Base-by-base conservation (phyloP, 2,888 invertebrate genomes). In the Cantharis lateralis region DNA sequence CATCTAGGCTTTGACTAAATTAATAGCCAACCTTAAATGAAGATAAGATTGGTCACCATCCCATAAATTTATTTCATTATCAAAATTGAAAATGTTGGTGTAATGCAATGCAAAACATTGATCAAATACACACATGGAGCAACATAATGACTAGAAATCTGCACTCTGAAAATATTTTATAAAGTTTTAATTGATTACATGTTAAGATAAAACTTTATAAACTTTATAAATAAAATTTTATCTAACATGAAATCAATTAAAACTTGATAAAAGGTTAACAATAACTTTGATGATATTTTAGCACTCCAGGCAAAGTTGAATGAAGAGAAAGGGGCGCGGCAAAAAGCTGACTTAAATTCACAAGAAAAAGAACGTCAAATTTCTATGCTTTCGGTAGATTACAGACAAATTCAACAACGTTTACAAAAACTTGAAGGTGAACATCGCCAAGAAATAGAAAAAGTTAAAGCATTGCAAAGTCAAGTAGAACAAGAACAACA, bases 321-420 rank as follows among this genome's bases (percentile, higher is more conserved):
- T 84, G 96, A 97, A 87, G 98, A 98, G 88, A 97, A 96, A 87
- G 91, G 92, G 72, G 93, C 94, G 4, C 91, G 97, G 70, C 96
- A 96, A 86, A 94, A 95, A 82, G 94, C 96, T 0, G 98, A 98
- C 87, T 91, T 95, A 68, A 92, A 93, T 78, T 94, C 94, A 15
- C 96, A 98, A 88, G 97, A 98, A 87, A 95, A 96, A 84, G 98
- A 98, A 87, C 91, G 98, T 0, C 96, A 97, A 88, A 95, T 97
- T 87, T 97, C 96, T 11, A 98, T 98, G 95, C 90, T 98, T 32
- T 95, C 95, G 16, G 97, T 98, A 2, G 98, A 98, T 89, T 95
- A 97, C 87, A 91, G 96, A n/a, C 98, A 98, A 89, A 95, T 97
- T 85, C 96, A 96, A 86, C 95, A 97, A 86, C 92, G 96, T 76